Evolutionary conservation across 1,140 invertebrate genomes (phyloP).

Genomic region (Drosophila mauritiana): DNA sequence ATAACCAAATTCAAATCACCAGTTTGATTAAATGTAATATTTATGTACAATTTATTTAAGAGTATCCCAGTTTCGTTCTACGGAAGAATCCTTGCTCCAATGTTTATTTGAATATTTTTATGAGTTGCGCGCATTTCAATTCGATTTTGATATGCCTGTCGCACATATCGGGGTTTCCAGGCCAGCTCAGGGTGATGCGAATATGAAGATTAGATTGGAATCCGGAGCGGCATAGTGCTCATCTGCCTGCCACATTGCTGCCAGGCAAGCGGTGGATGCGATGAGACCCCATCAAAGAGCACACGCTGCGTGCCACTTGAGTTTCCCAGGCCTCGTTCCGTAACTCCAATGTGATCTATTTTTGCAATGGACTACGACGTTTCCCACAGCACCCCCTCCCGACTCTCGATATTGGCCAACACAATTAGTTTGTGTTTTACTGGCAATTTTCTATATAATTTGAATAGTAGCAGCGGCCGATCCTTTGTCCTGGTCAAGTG

Average conservation of each 20-base stretch:
- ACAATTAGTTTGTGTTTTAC: constrained; percentile 79
- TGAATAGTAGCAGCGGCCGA: constrained; percentile 66
- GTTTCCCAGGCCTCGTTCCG: constrained; percentile 59
- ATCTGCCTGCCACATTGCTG: constrained; percentile 73
- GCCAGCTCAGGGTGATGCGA: constrained; percentile 37
- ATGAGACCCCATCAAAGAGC: constrained; percentile 39
- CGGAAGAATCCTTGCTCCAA: background rate
- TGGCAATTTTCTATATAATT: constrained; percentile 77
- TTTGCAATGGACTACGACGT: constrained; percentile 1
- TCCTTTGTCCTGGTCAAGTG: constrained; percentile 67
- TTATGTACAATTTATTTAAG: background rate
- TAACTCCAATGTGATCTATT: constrained; percentile 34
- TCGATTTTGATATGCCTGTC: constrained; percentile 64
- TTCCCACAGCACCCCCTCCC: constrained; percentile 50
- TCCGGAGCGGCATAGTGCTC: constrained; percentile 28
- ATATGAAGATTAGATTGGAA: constrained; percentile 39
- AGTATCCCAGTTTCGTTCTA: constrained; percentile 10
- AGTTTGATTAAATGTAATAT: too few species aligned
- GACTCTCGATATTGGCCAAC: constrained; percentile 23
- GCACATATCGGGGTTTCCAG: constrained; percentile 59
- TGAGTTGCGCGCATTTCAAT: constrained; percentile 74
- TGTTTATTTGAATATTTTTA: constrained; percentile 43
- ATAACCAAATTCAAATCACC: too few species aligned
- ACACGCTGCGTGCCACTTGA: constrained; percentile 57
- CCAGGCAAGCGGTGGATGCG: constrained; percentile 12